Evolutionary conservation across 2,113 vertebrate genomes (phyloP).

Genomic region (Colinus virginianus): DNA sequence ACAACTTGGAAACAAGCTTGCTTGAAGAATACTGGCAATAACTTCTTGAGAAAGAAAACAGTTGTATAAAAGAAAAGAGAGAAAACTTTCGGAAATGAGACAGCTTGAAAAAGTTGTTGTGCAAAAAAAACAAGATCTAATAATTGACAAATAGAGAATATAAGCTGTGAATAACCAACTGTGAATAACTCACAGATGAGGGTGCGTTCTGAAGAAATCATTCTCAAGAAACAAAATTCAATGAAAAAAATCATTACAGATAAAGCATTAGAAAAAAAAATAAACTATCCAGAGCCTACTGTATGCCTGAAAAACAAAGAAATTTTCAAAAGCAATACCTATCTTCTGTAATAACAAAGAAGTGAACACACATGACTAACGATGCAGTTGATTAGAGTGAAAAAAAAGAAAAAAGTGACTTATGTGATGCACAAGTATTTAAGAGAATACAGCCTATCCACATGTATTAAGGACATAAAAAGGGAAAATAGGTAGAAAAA

Average conservation of each 20-base stretch:
- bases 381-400: fast-evolving
- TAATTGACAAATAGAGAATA: neutral
- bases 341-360: neutral
- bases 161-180: neutral
- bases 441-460: neutral
- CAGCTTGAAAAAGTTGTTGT: neutral
- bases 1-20: neutral
- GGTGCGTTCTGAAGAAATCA: neutral
- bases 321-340: neutral
- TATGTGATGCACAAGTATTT: neutral
- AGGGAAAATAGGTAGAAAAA: neutral
- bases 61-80: neutral
- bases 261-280: neutral
- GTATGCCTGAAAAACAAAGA: neutral
- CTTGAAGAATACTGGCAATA: neutral
- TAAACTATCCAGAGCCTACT: neutral
- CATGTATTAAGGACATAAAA: neutral
- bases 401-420: neutral
- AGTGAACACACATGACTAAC: neutral
- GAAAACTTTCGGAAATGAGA: neutral
- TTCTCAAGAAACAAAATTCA: neutral
- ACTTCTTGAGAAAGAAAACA: neutral
- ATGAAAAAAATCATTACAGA: neutral
- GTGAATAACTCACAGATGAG: neutral
- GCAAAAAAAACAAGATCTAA: neutral